Evolutionary conservation across 2,113 vertebrate genomes (phyloP).

Genomic region (Stomatorhinus ivindoensis): DNA sequence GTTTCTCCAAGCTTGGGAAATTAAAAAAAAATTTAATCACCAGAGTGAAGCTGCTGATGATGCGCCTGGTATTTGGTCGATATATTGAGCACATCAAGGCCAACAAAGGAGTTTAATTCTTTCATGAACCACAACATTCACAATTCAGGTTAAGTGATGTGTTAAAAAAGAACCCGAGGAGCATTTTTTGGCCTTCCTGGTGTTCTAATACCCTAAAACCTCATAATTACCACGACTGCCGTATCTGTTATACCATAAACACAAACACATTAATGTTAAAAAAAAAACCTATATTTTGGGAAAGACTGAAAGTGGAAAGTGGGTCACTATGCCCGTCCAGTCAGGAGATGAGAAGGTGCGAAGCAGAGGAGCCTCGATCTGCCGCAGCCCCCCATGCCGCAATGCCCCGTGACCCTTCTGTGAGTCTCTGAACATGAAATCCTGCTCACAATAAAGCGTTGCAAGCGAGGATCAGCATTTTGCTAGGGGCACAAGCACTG

Average conservation of each 20-base stretch:
- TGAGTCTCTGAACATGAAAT: slow-evolving; percentile 21
- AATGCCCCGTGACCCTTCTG: slow-evolving; percentile 20
- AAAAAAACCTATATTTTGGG: neutral
- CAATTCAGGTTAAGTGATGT: neutral
- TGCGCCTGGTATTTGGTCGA: neutral
- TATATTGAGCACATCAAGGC: neutral
- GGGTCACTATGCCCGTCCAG: neutral
- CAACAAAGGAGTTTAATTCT: neutral
- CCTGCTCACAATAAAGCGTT: slow-evolving; percentile 13
- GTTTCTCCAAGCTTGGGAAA: neutral
- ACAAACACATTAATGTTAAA: neutral
- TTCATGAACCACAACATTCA: neutral
- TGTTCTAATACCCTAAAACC: neutral
- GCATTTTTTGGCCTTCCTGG: neutral
- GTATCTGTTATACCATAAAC: neutral
- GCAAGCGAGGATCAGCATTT: neutral
- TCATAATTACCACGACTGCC: neutral
- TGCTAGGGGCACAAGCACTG: neutral
- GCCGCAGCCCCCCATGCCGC: neutral
- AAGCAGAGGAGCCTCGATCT: neutral
- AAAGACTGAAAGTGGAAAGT: neutral
- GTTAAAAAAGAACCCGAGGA: neutral
- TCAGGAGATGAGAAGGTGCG: neutral
- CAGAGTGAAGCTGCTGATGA: neutral
- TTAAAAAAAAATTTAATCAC: too few species aligned